phyloP scores from a whole-genome alignment of 2,113 vertebrate genomes.

The Rhabdornis inornatus region DNA sequence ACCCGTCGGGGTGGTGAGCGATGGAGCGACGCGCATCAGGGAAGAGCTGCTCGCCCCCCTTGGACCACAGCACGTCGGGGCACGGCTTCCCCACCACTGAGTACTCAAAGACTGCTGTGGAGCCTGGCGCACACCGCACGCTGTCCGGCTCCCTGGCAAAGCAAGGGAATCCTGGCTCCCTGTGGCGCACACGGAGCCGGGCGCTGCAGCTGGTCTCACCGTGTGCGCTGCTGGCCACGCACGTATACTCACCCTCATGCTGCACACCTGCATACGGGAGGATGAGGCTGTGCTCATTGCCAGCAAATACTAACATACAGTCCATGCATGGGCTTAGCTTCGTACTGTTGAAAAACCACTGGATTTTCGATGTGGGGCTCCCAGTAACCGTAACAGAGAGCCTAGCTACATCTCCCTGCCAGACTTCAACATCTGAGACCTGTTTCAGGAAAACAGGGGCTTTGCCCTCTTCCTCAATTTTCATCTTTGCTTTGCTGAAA shows the following conservation, averaged over 20 bases:
- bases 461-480: slow-evolving; percentile 71
- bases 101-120: slow-evolving; percentile 71
- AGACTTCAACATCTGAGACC: slow-evolving; percentile 73
- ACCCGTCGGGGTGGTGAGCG: slow-evolving; percentile 75
- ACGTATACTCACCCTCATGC: slow-evolving; percentile 85
- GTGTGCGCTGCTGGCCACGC: slow-evolving; percentile 79
- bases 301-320: slow-evolving; percentile 81
- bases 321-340: slow-evolving; percentile 73
- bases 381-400: slow-evolving; percentile 83
- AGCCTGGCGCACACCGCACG: fast-evolving
- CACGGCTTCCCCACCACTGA: slow-evolving; percentile 72
- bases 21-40: slow-evolving; percentile 66
- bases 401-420: slow-evolving; percentile 77
- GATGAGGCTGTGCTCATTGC: slow-evolving; percentile 81
- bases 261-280: slow-evolving; percentile 76
- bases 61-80: slow-evolving; percentile 83
- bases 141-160: not conserved
- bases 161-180: not conserved
- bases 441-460: slow-evolving; percentile 82
- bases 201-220: slow-evolving; percentile 80
- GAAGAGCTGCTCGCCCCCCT: slow-evolving; percentile 72
- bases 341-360: slow-evolving; percentile 85
- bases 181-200: slow-evolving; percentile 42
- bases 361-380: slow-evolving; percentile 82
- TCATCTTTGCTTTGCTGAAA: slow-evolving; percentile 76